phyloP scores from a whole-genome alignment of 2,113 vertebrate genomes.

The Pogona vitticeps region DNA sequence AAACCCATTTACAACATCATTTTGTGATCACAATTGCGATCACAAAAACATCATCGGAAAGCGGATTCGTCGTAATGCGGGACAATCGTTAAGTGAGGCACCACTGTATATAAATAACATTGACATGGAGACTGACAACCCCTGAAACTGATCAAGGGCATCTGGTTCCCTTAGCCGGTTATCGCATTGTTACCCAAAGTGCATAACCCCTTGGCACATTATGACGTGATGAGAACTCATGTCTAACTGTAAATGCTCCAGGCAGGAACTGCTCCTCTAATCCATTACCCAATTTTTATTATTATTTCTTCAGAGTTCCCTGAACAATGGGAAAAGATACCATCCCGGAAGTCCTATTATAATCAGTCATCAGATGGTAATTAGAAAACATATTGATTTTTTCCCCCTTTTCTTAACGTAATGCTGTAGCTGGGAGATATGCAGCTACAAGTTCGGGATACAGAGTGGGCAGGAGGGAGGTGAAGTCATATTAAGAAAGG shows the following conservation, averaged over 20 bases:
- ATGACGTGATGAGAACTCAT: not conserved
- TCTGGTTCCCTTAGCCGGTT: not conserved
- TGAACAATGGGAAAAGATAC: constrained; percentile 55
- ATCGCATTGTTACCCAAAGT: not conserved
- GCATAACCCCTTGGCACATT: not conserved
- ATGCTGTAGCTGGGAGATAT: constrained; percentile 43
- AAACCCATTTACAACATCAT: no score
- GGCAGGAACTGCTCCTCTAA: not conserved
- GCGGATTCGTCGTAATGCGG: no score
- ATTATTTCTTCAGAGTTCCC: constrained; percentile 32
- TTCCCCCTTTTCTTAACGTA: constrained; percentile 29
- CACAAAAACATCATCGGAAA: no score
- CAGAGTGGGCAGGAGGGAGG: constrained; percentile 34
- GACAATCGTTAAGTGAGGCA: no score
- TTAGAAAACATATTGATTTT: constrained; percentile 69
- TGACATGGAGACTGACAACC: not conserved
- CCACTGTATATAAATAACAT: not conserved
- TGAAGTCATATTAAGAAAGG: constrained; percentile 55
- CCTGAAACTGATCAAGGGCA: not conserved
- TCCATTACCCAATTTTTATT: not conserved
- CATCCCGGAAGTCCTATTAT: constrained; percentile 53
- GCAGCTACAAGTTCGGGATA: not conserved
- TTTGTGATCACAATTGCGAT: no score
- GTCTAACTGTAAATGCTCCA: not conserved
- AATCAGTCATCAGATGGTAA: constrained; percentile 63